Conservation (phyloP, 2,113 vertebrate species). For the Anas platyrhynchos region DNA sequence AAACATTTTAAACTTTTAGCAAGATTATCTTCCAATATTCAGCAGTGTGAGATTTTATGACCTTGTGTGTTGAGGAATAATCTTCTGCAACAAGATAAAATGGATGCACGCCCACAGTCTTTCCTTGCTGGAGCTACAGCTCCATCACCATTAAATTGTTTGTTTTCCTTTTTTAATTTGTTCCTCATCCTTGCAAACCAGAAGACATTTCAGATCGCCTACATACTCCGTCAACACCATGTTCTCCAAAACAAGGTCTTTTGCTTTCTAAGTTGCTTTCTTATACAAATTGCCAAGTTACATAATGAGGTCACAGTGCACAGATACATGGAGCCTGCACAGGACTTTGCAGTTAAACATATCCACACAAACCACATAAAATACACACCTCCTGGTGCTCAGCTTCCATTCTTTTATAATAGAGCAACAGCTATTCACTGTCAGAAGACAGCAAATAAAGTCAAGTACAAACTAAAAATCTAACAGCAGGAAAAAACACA, state of each 20-base stretch:
- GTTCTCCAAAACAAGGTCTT: constrained; percentile 35
- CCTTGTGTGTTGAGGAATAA: constrained; percentile 19
- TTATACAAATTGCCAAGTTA: not conserved
- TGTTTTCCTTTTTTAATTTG: constrained; percentile 45
- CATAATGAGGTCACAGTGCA: not conserved
- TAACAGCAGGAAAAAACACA: not conserved
- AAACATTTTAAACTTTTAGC: constrained; percentile 53
- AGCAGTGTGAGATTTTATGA: constrained; percentile 5
- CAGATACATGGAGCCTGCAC: not conserved
- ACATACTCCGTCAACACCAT: constrained; percentile 16
- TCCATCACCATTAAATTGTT: constrained; percentile 53
- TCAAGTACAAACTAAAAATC: not conserved
- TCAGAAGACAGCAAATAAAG: not conserved
- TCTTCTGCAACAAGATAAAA: constrained; percentile 32
- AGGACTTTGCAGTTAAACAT: not conserved
- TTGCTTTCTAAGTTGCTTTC: constrained; percentile 3
- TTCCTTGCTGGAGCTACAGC: constrained; percentile 4
- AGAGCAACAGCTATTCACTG: too few relatives aligned
- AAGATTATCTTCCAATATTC: constrained; percentile 25
- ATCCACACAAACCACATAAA: not conserved
- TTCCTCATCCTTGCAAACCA: constrained; percentile 51
- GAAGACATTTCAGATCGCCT: constrained; percentile 29
- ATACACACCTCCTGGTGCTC: not conserved
- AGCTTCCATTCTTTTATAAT: not conserved
- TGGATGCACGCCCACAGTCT: constrained; percentile 49